Evolutionary conservation across 2,113 vertebrate genomes (phyloP).

Genomic region (Electrona antarctica): DNA sequence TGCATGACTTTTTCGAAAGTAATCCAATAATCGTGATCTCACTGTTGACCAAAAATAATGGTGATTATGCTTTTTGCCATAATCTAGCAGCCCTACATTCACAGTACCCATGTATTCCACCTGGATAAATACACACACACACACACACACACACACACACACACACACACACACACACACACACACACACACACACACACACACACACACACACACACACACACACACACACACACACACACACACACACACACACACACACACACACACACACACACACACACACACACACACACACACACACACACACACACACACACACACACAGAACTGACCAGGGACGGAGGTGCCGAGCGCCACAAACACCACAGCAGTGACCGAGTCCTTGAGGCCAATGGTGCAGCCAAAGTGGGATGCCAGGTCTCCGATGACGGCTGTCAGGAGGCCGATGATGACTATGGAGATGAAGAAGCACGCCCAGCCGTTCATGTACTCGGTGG

Average conservation of each 20-base stretch:
- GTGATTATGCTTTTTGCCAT: no score
- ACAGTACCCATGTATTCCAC: no score
- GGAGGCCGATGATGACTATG: slow-evolving; percentile 94
- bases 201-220: no score
- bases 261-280: background rate
- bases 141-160: background rate
- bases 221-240: no score
- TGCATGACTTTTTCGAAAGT: no score
- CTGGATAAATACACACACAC: no score
- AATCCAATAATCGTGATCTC: no score
- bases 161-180: background rate
- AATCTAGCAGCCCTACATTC: no score
- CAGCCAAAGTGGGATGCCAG: slow-evolving; percentile 97
- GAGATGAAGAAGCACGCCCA: slow-evolving; percentile 95
- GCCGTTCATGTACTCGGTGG: slow-evolving; percentile 94
- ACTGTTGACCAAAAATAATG: no score
- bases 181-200: slow-evolving; percentile 6
- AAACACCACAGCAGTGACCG: slow-evolving; percentile 94
- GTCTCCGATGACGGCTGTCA: slow-evolving; percentile 94
- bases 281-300: slow-evolving; percentile 6
- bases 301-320: background rate
- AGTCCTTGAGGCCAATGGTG: slow-evolving; percentile 98
- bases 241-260: no score
- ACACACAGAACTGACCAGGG: slow-evolving; percentile 82
- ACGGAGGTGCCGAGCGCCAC: slow-evolving; percentile 96